Evolutionary conservation across 2,888 invertebrate species (phyloP), one percentile per base, ranked within the genome.

Genomic region (Gryllus longicercus): DNA sequence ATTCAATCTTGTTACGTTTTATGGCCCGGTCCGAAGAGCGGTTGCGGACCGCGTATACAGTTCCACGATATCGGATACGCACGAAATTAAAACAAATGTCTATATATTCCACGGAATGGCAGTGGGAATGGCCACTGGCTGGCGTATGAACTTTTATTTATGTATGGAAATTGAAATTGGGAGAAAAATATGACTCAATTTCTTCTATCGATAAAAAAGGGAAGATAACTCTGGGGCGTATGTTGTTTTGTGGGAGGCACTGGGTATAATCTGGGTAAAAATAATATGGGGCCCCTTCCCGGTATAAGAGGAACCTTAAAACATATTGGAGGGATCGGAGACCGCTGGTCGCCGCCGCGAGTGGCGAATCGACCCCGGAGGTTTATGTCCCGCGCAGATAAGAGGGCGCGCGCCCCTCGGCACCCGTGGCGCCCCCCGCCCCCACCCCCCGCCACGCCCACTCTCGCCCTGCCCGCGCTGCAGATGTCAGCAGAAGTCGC

Each of bases 1-100:
- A 63, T 63, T 63, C 63, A 63, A 63, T 63, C 63, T 63, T 63
- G 63, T 63, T 63, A 63, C 63, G 63, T 63, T 63, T 63, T 63
- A 63, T 63, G 63, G 63, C 18, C 63, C 63, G 63, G 16, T 63
- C 63, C 63, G 16, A 16, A 4, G 16, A 63, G 63, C 63, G 18
- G 63, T 63, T 10, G 63, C 63, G 0, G 18, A 63, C 16, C 63
- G 63, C 63, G 63, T 63, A 63, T 4, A 63, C 63, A 63, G 63
- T 63, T 63, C 63, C 18, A 63, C 63, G 63, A 63, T 63, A 63
- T 63, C 63, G 63, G 63, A 63, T 63, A 63, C 63, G 18, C 63
- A 63, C 63, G 63, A 63, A 63, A 63, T 63, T 63, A 63, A 63
- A 63, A 63, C 63, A 63, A 63, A 63, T 63, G 63, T 63, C 63